Evolutionary conservation across 92 coral and sea anemone genomes (phyloP).

Genomic region (Porites cylindrica): DNA sequence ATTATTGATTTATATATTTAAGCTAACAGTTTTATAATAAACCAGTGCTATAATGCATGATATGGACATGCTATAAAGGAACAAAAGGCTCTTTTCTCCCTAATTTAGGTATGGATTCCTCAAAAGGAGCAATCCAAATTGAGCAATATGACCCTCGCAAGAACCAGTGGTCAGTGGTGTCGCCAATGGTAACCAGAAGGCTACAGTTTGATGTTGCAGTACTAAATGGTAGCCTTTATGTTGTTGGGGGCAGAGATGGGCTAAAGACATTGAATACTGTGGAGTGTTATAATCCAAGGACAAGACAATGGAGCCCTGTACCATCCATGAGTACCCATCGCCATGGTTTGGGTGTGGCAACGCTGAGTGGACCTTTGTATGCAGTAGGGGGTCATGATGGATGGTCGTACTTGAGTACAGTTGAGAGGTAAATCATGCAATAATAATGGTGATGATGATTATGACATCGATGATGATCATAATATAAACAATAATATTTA

Average conservation of each 20-base stretch:
- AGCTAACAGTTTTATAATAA: neutral
- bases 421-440: slow-evolving; percentile 76
- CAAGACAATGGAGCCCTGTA: slow-evolving; percentile 83
- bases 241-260: slow-evolving; percentile 99
- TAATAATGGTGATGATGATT: neutral
- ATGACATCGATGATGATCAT: no score
- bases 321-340: slow-evolving; percentile 98
- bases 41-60: neutral
- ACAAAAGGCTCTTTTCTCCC: slow-evolving; percentile 55
- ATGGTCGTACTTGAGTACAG: slow-evolving; percentile 97
- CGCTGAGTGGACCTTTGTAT: slow-evolving; percentile 93
- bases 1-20: no score
- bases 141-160: slow-evolving; percentile 91
- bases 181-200: slow-evolving; percentile 92
- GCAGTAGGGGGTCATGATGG: slow-evolving; percentile 99
- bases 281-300: slow-evolving; percentile 90
- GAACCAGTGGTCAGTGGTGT: slow-evolving; percentile 87
- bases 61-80: slow-evolving; percentile 34
- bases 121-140: slow-evolving; percentile 96
- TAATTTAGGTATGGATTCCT: slow-evolving; percentile 86
- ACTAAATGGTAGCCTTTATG: slow-evolving; percentile 71
- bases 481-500: no score
- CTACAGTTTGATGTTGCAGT: slow-evolving; percentile 98
- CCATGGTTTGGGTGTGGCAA: slow-evolving; percentile 98
- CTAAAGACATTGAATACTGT: slow-evolving; percentile 96